phyloP scores from a whole-genome alignment of 2,797 vertebrate species.

The Chiroxiphia lanceolata region DNA sequence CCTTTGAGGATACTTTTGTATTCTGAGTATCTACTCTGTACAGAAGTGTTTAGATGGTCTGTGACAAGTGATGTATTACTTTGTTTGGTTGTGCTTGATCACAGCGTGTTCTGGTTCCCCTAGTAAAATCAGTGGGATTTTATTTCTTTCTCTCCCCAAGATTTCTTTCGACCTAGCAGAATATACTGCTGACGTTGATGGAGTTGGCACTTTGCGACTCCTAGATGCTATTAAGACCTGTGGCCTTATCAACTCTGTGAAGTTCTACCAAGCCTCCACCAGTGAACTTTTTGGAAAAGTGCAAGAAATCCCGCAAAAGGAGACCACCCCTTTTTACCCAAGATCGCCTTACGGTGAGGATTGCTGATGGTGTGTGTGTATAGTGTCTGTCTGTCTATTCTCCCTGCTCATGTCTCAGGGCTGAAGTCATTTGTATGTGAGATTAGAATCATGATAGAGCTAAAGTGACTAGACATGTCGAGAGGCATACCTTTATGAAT shows the following conservation, averaged over 20 bases:
- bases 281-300: slow-evolving; percentile 98
- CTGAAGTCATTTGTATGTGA: slow-evolving; percentile 61
- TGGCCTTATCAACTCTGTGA: slow-evolving; percentile 88
- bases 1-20: slow-evolving; percentile 30
- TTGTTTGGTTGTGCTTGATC: neutral
- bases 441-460: slow-evolving; percentile 39
- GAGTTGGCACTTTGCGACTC: slow-evolving; percentile 91
- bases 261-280: slow-evolving; percentile 98
- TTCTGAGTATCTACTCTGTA: slow-evolving; percentile 9
- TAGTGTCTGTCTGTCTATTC: neutral
- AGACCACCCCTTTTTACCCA: slow-evolving; percentile 97
- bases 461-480: slow-evolving; percentile 60
- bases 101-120: neutral
- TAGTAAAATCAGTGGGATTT: neutral
- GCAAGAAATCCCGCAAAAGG: slow-evolving; percentile 96
- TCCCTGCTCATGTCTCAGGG: neutral
- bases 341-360: slow-evolving; percentile 93
- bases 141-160: slow-evolving; percentile 67
- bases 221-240: slow-evolving; percentile 96
- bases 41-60: neutral
- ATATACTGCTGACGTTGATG: slow-evolving; percentile 96
- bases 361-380: neutral
- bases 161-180: slow-evolving; percentile 97
- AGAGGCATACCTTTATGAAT: slow-evolving; percentile 56
- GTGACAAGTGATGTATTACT: neutral